Percentiles rank a stretch among this genome's conserved stretches.
Conservation (phyloP, 2,113 vertebrate genomes). For the Antigone vipio region DNA sequence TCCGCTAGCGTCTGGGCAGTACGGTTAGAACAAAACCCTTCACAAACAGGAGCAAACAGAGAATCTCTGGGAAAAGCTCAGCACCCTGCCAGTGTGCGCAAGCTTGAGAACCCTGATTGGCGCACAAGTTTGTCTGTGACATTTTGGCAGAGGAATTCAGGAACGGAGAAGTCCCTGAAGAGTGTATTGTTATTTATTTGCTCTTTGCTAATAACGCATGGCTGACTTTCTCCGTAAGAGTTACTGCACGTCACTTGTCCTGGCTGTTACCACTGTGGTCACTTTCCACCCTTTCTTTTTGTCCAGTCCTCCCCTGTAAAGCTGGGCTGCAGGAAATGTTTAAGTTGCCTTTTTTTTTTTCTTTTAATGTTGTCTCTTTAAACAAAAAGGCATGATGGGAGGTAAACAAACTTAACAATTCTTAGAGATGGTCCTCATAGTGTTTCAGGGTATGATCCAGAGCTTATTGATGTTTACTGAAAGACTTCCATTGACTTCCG, state of each 20-base stretch:
- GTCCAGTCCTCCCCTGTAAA: not conserved
- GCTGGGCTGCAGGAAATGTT: not conserved
- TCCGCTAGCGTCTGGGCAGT: not conserved
- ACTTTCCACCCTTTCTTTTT: not conserved
- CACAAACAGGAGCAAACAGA: not conserved
- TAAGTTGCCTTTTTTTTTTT: not conserved
- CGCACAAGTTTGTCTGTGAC: not conserved
- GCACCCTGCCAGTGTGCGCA: not conserved
- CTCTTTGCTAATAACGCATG: not conserved
- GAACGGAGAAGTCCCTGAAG: not conserved
- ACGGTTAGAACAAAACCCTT: not conserved
- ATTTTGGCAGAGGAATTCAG: not conserved
- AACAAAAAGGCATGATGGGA: constrained; percentile 26
- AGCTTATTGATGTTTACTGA: constrained; percentile 19
- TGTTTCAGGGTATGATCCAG: constrained; percentile 14
- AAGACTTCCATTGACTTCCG: not conserved
- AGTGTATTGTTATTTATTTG: not conserved
- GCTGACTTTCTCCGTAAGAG: not conserved
- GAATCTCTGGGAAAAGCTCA: not conserved
- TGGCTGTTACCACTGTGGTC: not conserved
- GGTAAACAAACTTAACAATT: constrained; percentile 6
- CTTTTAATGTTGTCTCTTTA: constrained; percentile 2
- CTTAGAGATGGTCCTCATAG: not conserved
- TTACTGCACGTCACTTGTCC: not conserved
- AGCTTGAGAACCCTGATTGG: not conserved